Evolutionary conservation across 1,140 invertebrate species (phyloP), one percentile per base, ranked within the genome.

Genomic region (Microplitis mediator): DNA sequence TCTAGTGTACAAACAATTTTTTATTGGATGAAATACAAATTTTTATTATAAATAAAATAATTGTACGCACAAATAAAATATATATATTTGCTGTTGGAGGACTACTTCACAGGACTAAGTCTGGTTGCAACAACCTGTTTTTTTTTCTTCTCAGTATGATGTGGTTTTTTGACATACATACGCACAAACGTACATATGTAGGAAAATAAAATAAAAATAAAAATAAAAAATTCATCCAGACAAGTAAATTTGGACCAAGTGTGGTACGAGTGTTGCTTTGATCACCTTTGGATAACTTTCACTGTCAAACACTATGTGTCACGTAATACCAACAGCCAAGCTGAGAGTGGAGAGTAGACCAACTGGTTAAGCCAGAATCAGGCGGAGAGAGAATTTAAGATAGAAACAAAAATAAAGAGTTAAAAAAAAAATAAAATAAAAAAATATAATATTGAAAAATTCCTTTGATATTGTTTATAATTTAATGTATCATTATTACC

Each of bases 301-400:
- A 78, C 79, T 79, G 79, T 80, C 78, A 80, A 80, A 80, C 67
- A 61, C 72, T 71, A 74, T 73, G 67, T 71, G 76, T 80, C 79
- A 76, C 74, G 78, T 76, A 78, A 78, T 72, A 72, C 50, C 66
- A 69, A 62, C 72, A 58, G 50, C 45, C 72, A 72, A 76, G 72
- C 45, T 69, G 74, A 77, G 72, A 54, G 52, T 66, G 35, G 34
- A 58, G 51, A 63, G 62, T 71, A 52, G 50, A 69, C 35, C 63
- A 66, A 60, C 13, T 67, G 65, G 69, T 50, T 13, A 54, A 50
- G 64, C 51, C 63, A 72, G 39, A 58, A 66, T 31, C 34, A 54
- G 16, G 52, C 52, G n/a, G 52, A 54, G 16, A 54, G 52, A 54
- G 52, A 54, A 54, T 54, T 54, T 5, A 14, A 54, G 13, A 54